Percentiles rank a stretch among this genome's conserved stretches.
Conservation (phyloP, 2,113 vertebrate species). For the Ameiurus melas region DNA sequence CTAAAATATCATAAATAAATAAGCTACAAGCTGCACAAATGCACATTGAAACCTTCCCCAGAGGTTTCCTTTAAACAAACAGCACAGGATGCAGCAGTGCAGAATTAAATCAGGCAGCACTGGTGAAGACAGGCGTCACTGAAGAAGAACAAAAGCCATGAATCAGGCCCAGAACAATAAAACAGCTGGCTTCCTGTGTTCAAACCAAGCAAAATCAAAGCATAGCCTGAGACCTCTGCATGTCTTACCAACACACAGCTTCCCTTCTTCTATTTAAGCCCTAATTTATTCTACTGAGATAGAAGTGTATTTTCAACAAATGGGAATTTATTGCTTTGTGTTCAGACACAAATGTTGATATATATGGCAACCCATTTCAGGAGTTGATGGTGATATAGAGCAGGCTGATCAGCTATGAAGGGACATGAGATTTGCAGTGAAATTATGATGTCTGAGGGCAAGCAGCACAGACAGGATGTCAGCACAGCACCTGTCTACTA, state of each 20-base stretch:
- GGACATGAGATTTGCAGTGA: background rate
- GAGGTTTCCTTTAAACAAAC: background rate
- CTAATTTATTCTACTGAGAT: background rate
- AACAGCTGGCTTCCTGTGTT: background rate
- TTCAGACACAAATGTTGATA: conserved; percentile 31
- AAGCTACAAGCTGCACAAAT: background rate
- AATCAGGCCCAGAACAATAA: background rate
- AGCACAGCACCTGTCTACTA: conserved; percentile 18
- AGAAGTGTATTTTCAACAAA: conserved; percentile 14
- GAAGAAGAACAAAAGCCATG: background rate
- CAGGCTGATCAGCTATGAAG: background rate
- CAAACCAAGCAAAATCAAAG: background rate
- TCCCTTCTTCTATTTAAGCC: background rate
- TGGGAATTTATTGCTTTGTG: conserved; percentile 20
- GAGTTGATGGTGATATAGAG: background rate
- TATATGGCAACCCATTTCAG: background rate
- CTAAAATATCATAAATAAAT: conserved; percentile 2
- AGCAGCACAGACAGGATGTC: conserved; percentile 20
- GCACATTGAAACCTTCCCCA: background rate
- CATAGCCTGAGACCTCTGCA: background rate
- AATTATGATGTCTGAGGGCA: background rate
- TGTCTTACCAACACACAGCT: background rate
- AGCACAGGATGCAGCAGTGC: background rate
- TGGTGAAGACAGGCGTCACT: background rate
- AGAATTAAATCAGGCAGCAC: conserved; percentile 8